phyloP scores from a whole-genome alignment of 2,113 vertebrate genomes.

The Pundamilia nyererei region DNA sequence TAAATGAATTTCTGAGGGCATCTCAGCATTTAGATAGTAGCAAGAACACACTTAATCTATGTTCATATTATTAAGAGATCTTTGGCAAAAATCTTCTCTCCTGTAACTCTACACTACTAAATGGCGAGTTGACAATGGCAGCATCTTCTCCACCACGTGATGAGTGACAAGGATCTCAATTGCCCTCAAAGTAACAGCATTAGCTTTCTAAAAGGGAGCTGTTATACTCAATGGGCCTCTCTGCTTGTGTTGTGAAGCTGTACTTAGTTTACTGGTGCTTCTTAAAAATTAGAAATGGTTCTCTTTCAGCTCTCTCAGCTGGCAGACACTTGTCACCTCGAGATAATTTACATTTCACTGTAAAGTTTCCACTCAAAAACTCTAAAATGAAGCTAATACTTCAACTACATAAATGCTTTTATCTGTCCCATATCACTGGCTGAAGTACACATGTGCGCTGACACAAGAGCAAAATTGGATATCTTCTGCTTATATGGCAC shows the following conservation, averaged over 20 bases:
- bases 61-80: neutral
- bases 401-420: neutral
- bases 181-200: neutral
- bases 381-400: neutral
- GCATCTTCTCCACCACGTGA: neutral
- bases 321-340: neutral
- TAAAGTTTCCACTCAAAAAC: neutral
- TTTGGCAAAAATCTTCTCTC: neutral
- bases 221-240: neutral
- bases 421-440: neutral
- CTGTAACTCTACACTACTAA: neutral
- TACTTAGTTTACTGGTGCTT: neutral
- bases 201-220: neutral
- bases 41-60: neutral
- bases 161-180: neutral
- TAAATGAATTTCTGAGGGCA: neutral
- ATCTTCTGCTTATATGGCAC: neutral
- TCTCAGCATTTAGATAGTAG: neutral
- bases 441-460: neutral
- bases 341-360: neutral
- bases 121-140: neutral
- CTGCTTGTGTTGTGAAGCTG: neutral
- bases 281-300: neutral
- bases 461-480: neutral
- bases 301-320: neutral